Conservation (phyloP, 2,888 invertebrate genomes). For the Pollenia angustigena region DNA sequence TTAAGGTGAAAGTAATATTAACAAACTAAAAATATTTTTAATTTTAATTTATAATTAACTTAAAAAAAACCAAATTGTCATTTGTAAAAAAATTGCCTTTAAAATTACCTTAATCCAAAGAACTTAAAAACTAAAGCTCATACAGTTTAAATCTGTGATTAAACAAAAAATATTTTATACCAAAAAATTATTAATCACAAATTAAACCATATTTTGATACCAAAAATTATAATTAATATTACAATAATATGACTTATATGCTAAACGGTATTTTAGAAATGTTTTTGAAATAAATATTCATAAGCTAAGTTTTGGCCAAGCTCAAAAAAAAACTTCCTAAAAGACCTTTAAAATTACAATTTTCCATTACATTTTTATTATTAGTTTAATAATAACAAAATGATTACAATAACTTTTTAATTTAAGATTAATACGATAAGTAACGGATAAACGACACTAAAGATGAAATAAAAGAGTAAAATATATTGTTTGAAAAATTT, state of each 20-base stretch:
- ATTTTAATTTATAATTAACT: constrained; percentile 39
- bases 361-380: background rate
- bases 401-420: constrained; percentile 25
- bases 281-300: too few species aligned
- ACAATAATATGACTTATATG: constrained; percentile 3
- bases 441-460: constrained; percentile 28
- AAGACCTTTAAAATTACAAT: background rate
- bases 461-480: constrained; percentile 30
- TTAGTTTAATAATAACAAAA: constrained; percentile 54
- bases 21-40: constrained; percentile 24
- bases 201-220: constrained; percentile 66
- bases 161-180: constrained; percentile 55
- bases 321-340: background rate
- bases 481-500: constrained; percentile 37
- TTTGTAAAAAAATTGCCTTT: constrained; percentile 43
- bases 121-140: constrained; percentile 74
- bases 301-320: background rate
- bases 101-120: constrained; percentile 24
- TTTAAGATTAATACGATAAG: constrained; percentile 38
- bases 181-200: constrained; percentile 75
- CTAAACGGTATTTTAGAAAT: too few species aligned
- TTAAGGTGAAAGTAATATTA: constrained; percentile 22
- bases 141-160: constrained; percentile 79
- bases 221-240: constrained; percentile 59
- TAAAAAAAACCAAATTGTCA: constrained; percentile 57